These are phyloP conservation scores for Aphaenogaster floridana DNA, from an alignment of 1,140 invertebrate species.

Conservation along the genomic window DNA sequence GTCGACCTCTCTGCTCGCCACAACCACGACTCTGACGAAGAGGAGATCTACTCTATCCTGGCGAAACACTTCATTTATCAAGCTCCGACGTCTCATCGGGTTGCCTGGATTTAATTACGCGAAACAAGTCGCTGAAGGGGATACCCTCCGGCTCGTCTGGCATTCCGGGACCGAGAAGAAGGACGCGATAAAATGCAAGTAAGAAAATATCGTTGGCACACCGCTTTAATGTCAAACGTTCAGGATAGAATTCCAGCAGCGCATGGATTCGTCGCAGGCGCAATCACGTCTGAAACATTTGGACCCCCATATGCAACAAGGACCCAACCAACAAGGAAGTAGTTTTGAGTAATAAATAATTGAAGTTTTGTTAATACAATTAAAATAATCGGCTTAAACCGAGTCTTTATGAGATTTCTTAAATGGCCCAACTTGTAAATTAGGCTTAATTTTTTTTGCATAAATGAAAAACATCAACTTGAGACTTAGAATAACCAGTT, in stretches of 20 bases:
- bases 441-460: too few relatives aligned
- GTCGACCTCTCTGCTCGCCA: constrained; percentile 67
- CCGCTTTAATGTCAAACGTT: constrained; percentile 14
- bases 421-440: too few relatives aligned
- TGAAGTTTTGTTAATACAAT: too few relatives aligned
- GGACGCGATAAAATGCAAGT: constrained; percentile 60
- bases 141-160: constrained; percentile 61
- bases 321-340: too few relatives aligned
- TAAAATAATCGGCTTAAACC: too few relatives aligned
- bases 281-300: not conserved
- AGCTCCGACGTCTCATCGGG: constrained; percentile 79
- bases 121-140: constrained; percentile 78
- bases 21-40: constrained; percentile 65
- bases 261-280: not conserved
- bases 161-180: constrained; percentile 44
- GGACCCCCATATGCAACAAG: too few relatives aligned
- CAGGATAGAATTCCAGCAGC: not conserved
- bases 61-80: constrained; percentile 79
- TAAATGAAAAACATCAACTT: too few relatives aligned
- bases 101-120: constrained; percentile 80
- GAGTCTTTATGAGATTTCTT: too few relatives aligned
- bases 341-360: too few relatives aligned
- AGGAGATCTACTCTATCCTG: constrained; percentile 70
- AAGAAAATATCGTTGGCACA: constrained; percentile 37
- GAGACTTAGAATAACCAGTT: too few relatives aligned